Evolutionary conservation across 2,113 vertebrate genomes (phyloP).

Genomic region (Zapus hudsonius): DNA sequence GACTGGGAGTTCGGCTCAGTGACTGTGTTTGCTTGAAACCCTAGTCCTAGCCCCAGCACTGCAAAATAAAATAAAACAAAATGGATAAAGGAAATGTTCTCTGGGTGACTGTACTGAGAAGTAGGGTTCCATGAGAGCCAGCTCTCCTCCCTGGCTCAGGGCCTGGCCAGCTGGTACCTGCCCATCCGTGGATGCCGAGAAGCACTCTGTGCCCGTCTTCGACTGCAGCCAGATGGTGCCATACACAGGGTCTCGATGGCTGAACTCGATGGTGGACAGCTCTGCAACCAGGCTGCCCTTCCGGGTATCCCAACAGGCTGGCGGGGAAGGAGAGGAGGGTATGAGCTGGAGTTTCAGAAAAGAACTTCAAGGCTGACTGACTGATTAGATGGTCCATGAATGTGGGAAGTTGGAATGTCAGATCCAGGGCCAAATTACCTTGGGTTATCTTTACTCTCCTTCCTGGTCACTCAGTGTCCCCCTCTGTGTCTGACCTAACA

Average conservation of each 20-base stretch:
- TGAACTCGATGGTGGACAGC: constrained; percentile 90
- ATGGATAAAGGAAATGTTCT: background rate
- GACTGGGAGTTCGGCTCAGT: background rate
- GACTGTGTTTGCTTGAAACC: background rate
- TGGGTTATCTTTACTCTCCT: background rate
- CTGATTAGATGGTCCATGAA: background rate
- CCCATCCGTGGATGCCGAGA: constrained; percentile 88
- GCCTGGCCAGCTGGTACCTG: constrained; percentile 71
- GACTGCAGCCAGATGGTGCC: constrained; percentile 95
- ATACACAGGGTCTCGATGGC: constrained; percentile 96
- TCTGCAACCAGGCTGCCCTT: constrained; percentile 92
- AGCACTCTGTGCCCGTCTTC: constrained; percentile 94
- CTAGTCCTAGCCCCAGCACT: background rate
- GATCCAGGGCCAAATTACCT: background rate
- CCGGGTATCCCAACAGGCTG: constrained; percentile 96
- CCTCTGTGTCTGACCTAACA: background rate
- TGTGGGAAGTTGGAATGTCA: background rate
- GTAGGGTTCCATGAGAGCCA: rapidly evolving
- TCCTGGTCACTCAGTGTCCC: too few species aligned
- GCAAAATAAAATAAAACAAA: background rate
- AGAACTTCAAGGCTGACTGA: background rate
- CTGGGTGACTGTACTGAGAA: background rate
- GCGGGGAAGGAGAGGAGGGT: background rate
- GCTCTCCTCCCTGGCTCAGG: rapidly evolving
- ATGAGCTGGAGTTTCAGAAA: background rate